Base-by-base conservation (phyloP, 2,797 vertebrate species). In the Diplodus puntazzo region DNA sequence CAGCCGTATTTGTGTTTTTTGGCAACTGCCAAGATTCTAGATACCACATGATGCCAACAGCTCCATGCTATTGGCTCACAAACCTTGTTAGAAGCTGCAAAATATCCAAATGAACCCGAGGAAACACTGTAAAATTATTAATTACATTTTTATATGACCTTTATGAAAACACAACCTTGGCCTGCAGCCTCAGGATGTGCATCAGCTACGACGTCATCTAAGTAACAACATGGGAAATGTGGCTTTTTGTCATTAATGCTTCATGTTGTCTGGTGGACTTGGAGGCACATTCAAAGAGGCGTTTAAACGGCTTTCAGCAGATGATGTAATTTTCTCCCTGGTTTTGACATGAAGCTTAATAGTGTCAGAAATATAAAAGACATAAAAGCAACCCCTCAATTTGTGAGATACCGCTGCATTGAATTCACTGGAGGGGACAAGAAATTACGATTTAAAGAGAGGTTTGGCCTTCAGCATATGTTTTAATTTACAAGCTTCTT, bases 321-420 rank as follows among this genome's bases (percentile, higher is more conserved):
- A 14, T 8, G 34, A 59, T 46, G 34, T 23, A 39, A 34, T 34
- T 34, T 9, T 34, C 5, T 59, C 9, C 20, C 49, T 62, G 11
- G 58, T 63, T 53, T 42, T 63, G 14, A 50, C 43, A 23, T 30
- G 8, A 50, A 16, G 25, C 48, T 54, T 16, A 25, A 11, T 21
- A 5, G 13, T 23, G 54, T 57, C 46, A n/a, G 53, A 25, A 72
- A 72, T 66, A 54, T 46, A 62, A 65, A 67, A 16, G 17, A 50
- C n/a, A 66, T 42, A 25, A 42, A 67, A 57, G 23, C 21, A 13
- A 6, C 11, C 11, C 1, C 14, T 68, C 10, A 23, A 57, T 55
- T n/a, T 62, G n/a, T 48, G 49, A 60, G 25, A 61, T n/a, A 43
- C 10, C 3, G 10, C n/a, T 43, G 21, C 48, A 80, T n/a, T 34